Evolutionary conservation across 2,888 invertebrate genomes (phyloP).

Genomic region (Prenolepis imparis): DNA sequence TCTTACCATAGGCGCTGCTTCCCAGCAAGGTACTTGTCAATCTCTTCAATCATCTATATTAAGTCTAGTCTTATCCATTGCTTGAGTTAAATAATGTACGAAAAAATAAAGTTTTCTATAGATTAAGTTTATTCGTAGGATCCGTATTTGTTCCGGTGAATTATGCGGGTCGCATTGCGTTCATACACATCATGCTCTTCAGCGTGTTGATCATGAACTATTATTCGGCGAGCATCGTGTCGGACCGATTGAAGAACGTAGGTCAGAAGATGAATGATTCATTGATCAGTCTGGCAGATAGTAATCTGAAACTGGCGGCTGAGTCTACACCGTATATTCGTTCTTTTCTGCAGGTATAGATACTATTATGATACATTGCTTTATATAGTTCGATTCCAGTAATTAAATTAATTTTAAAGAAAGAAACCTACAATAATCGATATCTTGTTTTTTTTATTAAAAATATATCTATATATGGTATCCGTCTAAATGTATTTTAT

Average conservation of each 20-base stretch:
- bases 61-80: neutral
- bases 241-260: constrained; percentile 78
- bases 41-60: neutral
- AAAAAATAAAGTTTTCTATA: neutral
- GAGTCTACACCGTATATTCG: constrained; percentile 77
- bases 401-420: neutral
- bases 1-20: constrained; percentile 76
- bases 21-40: constrained; percentile 76
- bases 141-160: constrained; percentile 76
- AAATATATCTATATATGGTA: neutral
- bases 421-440: neutral
- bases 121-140: constrained; percentile 67
- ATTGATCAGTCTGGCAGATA: constrained; percentile 74
- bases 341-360: constrained; percentile 72
- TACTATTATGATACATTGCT: neutral
- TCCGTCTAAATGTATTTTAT: neutral
- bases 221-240: constrained; percentile 82
- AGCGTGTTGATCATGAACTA: constrained; percentile 81
- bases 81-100: neutral
- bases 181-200: constrained; percentile 78
- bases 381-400: neutral
- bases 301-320: constrained; percentile 74
- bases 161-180: constrained; percentile 78
- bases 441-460: neutral
- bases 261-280: constrained; percentile 82